Evolutionary conservation across 2,888 invertebrate species (phyloP).

Genomic region (Epinotia ramella): DNA sequence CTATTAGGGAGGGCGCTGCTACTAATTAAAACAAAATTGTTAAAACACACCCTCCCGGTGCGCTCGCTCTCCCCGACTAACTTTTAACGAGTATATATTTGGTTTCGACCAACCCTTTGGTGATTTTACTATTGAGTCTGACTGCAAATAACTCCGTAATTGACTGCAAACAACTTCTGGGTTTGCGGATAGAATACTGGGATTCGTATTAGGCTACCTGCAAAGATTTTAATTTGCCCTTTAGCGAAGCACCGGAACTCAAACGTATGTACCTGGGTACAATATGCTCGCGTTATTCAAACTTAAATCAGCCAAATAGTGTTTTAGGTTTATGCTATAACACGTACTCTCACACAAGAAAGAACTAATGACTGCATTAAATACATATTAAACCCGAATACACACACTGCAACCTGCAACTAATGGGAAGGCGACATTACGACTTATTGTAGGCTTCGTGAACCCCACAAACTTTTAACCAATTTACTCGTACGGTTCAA

Average conservation of each 20-base stretch:
- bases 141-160: conserved; percentile 84
- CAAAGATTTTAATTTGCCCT: conserved; percentile 4
- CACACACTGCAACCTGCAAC: not conserved
- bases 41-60: conserved; percentile 72
- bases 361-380: conserved; percentile 1
- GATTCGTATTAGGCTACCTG: conserved; percentile 56
- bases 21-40: conserved; percentile 85
- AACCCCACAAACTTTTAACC: not conserved
- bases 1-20: conserved; percentile 74
- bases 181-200: conserved; percentile 69
- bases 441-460: not conserved
- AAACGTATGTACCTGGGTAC: conserved; percentile 11
- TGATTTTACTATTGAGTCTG: conserved; percentile 82
- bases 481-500: not conserved
- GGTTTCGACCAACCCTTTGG: conserved; percentile 83
- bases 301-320: not conserved
- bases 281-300: not conserved
- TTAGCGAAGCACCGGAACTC: conserved; percentile 7
- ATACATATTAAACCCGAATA: not conserved
- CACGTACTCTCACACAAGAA: not conserved
- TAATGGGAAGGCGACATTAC: not conserved
- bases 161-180: conserved; percentile 81
- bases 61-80: conserved; percentile 72
- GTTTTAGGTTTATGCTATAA: conserved; percentile 4
- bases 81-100: conserved; percentile 86